A percentile compares a stretch with the other conserved stretches of the same genome.
Evolutionary conservation across 2,888 invertebrate genomes (phyloP).

Genomic region (Pristionchus mayeri): DNA sequence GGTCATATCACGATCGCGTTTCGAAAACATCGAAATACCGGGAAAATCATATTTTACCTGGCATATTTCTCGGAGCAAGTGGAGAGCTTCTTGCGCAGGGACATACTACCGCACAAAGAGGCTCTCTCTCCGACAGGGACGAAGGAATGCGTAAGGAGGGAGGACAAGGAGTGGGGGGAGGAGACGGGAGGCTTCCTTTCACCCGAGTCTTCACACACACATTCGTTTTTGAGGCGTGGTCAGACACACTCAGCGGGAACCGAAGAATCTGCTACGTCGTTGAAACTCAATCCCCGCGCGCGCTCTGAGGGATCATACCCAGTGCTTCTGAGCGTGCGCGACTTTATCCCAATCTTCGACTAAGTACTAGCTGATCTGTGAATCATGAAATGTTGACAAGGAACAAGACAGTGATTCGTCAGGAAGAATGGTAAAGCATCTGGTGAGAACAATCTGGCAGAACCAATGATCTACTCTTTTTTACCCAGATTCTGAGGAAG

Average conservation of each 20-base stretch:
- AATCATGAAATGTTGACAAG: too few relatives aligned
- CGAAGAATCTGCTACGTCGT: not conserved
- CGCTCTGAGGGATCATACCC: too few relatives aligned
- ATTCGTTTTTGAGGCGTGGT: not conserved
- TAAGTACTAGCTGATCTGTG: too few relatives aligned
- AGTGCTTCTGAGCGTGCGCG: too few relatives aligned
- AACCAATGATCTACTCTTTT: too few relatives aligned
- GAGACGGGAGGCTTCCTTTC: too few relatives aligned
- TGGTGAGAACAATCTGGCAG: too few relatives aligned
- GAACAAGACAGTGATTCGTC: too few relatives aligned
- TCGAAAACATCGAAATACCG: not conserved
- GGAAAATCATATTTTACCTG: not conserved
- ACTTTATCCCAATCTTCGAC: too few relatives aligned
- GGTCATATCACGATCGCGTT: not conserved
- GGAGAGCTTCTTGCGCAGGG: conserved; percentile 16
- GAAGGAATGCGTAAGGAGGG: not conserved
- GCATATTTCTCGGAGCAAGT: conserved; percentile 25
- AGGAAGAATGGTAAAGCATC: too few relatives aligned
- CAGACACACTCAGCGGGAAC: not conserved
- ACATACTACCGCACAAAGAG: conserved; percentile 2
- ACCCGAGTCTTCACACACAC: not conserved
- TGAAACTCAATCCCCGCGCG: not conserved
- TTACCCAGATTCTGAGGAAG: too few relatives aligned
- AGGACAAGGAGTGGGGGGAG: not conserved
- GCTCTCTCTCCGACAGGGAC: not conserved